A percentile compares a stretch with the other conserved stretches of the same genome.
Evolutionary conservation across 2,888 invertebrate genomes (phyloP).

Genomic region (Pammene aurita): DNA sequence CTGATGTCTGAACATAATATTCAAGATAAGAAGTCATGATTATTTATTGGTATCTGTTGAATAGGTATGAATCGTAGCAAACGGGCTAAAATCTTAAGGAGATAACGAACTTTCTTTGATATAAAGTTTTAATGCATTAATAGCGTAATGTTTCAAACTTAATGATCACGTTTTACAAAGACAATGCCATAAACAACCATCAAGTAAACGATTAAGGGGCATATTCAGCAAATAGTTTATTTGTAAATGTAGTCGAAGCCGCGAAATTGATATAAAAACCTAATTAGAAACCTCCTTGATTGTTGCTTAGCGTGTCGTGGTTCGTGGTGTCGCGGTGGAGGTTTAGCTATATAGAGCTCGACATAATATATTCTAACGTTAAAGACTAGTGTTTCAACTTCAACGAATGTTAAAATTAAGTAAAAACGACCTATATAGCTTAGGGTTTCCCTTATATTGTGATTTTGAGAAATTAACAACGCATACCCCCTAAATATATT

Average conservation of each 20-base stretch:
- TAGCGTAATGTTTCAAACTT: slow-evolving; percentile 50
- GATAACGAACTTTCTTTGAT: slow-evolving; percentile 55
- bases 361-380: too few species aligned
- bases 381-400: too few species aligned
- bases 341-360: too few species aligned
- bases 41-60: slow-evolving; percentile 22
- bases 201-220: slow-evolving; percentile 22
- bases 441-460: too few species aligned
- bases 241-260: background rate
- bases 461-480: too few species aligned
- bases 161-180: slow-evolving; percentile 41
- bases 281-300: too few species aligned
- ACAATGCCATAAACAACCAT: slow-evolving; percentile 47
- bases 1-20: background rate
- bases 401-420: too few species aligned
- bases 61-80: slow-evolving; percentile 48
- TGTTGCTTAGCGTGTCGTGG: too few species aligned
- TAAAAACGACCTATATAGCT: too few species aligned
- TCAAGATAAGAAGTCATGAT: background rate
- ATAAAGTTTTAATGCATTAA: slow-evolving; percentile 45
- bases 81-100: slow-evolving; percentile 50
- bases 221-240: background rate
- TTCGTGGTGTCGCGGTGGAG: too few species aligned
- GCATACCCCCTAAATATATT: too few species aligned
- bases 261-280: too few species aligned